Base-by-base conservation (phyloP, 2,888 invertebrate species). In the Entomobrya multifasciata region DNA sequence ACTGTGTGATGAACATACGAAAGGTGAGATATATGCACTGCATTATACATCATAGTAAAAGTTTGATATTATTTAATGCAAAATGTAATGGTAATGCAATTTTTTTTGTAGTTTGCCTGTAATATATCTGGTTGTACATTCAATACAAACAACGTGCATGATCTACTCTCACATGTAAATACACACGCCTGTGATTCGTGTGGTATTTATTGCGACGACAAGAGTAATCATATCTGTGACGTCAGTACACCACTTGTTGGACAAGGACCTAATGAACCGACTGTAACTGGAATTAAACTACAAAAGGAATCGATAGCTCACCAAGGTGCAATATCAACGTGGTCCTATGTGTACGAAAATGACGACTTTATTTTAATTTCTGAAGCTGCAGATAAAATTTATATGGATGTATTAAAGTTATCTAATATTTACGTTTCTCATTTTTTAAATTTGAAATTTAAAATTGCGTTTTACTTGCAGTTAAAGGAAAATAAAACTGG, bases 71-170 rank as follows among this genome's bases (percentile, higher is more conserved):
- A n/a, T n/a, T n/a, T n/a, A n/a, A n/a, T n/a, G n/a, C n/a, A n/a
- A n/a, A n/a, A n/a, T n/a, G n/a, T n/a, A n/a, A n/a, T n/a, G n/a
- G n/a, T n/a, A n/a, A n/a, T n/a, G n/a, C n/a, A n/a, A n/a, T n/a
- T n/a, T n/a, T 27, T 62, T 30, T 62, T 62, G 15, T n/a, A 62
- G 62, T 30, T 62, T 27, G 15, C 62, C 15, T 62, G 62, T 13
- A 30, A 30, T 13, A 10, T 62, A 1, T 13, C 3, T n/a, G 2
- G 11, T 1, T 62, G 62, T 30, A 27, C 60, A 13, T 60, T 25
- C 3, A 30, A 15, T 6, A 62, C n/a, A 3, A n/a, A 27, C 25
- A 10, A 30, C 13, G 30, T 62, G 0, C 1, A n/a, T 5, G 10
- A 62, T 15, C 15, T 60, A 4, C 25, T 60, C 3, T 1, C 4